These are phyloP conservation scores for Zygaena filipendulae DNA, from an alignment of 2,888 invertebrate species.

Conservation along the genomic window DNA sequence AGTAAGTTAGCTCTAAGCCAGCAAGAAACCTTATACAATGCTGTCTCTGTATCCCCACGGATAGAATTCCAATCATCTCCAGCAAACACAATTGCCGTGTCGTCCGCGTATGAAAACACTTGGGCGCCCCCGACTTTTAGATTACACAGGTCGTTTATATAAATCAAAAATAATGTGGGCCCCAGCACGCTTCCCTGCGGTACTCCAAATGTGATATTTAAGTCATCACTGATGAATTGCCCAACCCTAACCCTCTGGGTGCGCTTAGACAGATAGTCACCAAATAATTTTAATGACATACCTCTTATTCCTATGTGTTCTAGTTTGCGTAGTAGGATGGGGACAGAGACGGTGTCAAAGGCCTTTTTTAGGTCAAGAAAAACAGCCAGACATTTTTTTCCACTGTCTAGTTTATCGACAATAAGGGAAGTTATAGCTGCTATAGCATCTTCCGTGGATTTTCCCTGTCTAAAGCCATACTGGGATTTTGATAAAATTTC, in stretches of 20 bases:
- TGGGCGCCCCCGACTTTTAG: not conserved
- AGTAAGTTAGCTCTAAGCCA: constrained; percentile 6
- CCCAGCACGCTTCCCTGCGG: constrained; percentile 8
- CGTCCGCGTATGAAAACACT: constrained; percentile 5
- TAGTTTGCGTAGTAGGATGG: constrained; percentile 5
- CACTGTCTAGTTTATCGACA: constrained; percentile 6
- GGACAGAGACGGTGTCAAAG: constrained; percentile 13
- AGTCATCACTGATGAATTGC: not conserved
- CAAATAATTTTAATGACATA: constrained; percentile 1
- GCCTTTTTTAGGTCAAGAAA: constrained; percentile 14
- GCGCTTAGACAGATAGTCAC: constrained; percentile 1
- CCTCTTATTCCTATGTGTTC: constrained; percentile 9
- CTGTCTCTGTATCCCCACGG: not conserved
- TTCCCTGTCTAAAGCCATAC: constrained; percentile 9
- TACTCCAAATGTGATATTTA: not conserved
- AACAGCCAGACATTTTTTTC: constrained; percentile 9
- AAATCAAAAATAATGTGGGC: constrained; percentile 5
- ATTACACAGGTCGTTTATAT: constrained; percentile 6
- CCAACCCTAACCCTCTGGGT: constrained; percentile 2
- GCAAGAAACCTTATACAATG: not conserved
- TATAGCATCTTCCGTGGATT: constrained; percentile 10
- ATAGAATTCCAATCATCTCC: not conserved
- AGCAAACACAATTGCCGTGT: constrained; percentile 5
- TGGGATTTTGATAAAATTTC: constrained; percentile 7
- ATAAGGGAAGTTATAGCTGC: constrained; percentile 5